Evolutionary conservation across 1,140 invertebrate species (phyloP).

Genomic region (Hycleus cichorii): DNA sequence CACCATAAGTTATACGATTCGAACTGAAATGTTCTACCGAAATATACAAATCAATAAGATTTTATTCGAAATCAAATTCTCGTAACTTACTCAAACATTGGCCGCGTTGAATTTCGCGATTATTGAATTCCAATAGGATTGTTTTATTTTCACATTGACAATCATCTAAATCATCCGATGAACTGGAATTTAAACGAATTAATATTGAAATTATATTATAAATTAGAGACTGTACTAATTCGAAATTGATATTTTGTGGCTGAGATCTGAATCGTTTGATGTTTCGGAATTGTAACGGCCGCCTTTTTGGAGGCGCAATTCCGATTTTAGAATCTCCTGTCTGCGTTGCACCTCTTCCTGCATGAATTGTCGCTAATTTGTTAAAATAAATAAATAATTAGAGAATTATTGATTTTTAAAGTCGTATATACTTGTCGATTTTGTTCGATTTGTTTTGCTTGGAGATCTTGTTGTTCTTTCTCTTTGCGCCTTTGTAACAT

Average conservation of each 20-base stretch:
- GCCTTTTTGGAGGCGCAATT: conserved; percentile 38
- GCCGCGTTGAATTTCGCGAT: conserved; percentile 47
- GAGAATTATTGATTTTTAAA: neutral
- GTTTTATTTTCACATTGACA: conserved; percentile 47
- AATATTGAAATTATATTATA: neutral
- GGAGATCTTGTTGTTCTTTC: conserved; percentile 50
- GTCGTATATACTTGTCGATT: conserved; percentile 46
- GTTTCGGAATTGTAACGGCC: conserved; percentile 22
- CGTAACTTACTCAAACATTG: conserved; percentile 47
- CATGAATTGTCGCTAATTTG: conserved; percentile 50
- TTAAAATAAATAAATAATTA: neutral
- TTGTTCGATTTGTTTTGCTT: conserved; percentile 53
- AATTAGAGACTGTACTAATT: neutral
- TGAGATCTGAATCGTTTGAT: conserved; percentile 18
- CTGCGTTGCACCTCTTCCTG: conserved; percentile 61
- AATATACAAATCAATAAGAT: conserved; percentile 28
- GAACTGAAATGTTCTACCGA: conserved; percentile 52
- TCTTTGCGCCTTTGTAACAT: conserved; percentile 63
- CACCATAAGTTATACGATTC: conserved; percentile 61
- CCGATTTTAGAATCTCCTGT: conserved; percentile 58
- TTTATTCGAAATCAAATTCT: conserved; percentile 10
- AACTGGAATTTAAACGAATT: conserved; percentile 12
- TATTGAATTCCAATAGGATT: conserved; percentile 48
- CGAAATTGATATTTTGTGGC: neutral
- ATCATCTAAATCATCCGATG: conserved; percentile 41